Evolutionary conservation across 2,113 vertebrate species (phyloP), one percentile per base, ranked within the genome.

Genomic region (Microcebus tavaratra): DNA sequence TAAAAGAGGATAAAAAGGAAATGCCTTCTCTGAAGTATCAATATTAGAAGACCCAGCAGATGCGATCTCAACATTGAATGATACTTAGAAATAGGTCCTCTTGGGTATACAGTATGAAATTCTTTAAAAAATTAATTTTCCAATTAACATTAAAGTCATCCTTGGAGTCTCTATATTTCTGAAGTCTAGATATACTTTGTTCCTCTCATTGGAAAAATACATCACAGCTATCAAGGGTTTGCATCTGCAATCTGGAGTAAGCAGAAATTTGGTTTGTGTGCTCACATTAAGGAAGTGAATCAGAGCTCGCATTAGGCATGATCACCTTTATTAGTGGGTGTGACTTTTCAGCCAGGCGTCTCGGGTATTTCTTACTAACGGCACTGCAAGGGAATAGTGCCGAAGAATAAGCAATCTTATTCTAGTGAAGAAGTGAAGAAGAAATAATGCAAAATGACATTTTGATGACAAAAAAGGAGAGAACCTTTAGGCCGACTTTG

Each of bases 341-440:
- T 80, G 94, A 72, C 90, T 96, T 90, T 50, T 59, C 70, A 72
- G 75, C 27, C 55, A 7, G 0, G 50, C 48, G 57, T 95, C 68
- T 53, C 65, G 36, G 20, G 27, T 8, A 13, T 61, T 84, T 70
- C 21, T 76, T 39, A 53, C 12, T 15, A 36, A 61, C 2, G 3
- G 34, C 15, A 72, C 57, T 75, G 8, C 21, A 39, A 75, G 45
- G 31, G 20, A 36, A 20, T 73, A 42, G 31, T 23, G 27, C 57
- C 63, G 39, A 53, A 53, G 55, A 93, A 85, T 42, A 59, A 65
- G 88, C 63, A 9, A 81, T 68, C 55, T 57, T 72, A 57, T 65
- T 76, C 18, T 14, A 39, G 53, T 25, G 31, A 89, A 9, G 25
- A 68, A 80, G n/a, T 31, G 39, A 90, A 4, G 4, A 89, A 72